Conservation (phyloP, 2,797 vertebrate species). For the Oreochromis grahami region DNA sequence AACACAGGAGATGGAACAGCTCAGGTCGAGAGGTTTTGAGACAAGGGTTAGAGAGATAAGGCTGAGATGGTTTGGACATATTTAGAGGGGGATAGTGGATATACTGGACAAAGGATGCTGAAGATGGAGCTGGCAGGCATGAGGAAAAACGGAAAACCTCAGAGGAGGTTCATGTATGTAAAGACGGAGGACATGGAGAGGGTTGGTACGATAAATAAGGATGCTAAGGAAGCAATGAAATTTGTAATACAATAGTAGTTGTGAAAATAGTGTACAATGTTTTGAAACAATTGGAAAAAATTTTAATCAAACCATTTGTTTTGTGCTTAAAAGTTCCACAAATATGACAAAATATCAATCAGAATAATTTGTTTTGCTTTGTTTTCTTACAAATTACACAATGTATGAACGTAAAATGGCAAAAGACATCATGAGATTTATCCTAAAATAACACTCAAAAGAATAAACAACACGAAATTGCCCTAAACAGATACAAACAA, state of each 20-base stretch:
- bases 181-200: rapidly evolving
- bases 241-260: background rate
- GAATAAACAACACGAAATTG: rapidly evolving
- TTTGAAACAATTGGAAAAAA: background rate
- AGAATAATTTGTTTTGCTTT: background rate
- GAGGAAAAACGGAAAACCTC: background rate
- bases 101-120: background rate
- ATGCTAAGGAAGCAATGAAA: background rate
- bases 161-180: background rate
- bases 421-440: background rate
- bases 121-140: background rate
- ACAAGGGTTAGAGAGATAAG: background rate
- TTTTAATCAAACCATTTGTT: background rate
- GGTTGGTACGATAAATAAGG: rapidly evolving
- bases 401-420: background rate
- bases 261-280: background rate
- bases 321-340: background rate
- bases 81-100: background rate
- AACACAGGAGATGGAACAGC: background rate
- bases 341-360: background rate
- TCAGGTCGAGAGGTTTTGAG: background rate
- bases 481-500: background rate
- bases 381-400: background rate
- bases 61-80: background rate
- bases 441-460: background rate